These are phyloP conservation scores for Macrobrachium rosenbergii DNA, from an alignment of 1,140 invertebrate species.

Conservation along the genomic window DNA sequence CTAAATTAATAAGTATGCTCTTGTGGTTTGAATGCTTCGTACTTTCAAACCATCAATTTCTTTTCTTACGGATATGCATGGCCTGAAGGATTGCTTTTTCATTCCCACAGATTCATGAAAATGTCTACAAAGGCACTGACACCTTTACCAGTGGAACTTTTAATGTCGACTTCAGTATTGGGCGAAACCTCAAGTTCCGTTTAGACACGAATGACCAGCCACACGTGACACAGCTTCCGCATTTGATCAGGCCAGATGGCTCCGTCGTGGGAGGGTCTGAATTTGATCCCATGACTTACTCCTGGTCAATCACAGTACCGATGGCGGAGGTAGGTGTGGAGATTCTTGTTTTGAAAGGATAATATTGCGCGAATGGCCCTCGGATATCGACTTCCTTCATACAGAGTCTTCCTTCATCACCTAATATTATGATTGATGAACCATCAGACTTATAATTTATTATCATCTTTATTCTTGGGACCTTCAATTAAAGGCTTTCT, in stretches of 20 bases:
- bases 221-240: slow-evolving; percentile 3
- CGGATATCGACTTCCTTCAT: background rate
- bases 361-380: too few relatives aligned
- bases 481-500: too few relatives aligned
- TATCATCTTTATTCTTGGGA: too few relatives aligned
- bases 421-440: too few relatives aligned
- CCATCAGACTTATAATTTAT: too few relatives aligned
- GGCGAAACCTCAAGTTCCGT: slow-evolving; percentile 23
- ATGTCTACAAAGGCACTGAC: slow-evolving; percentile 23
- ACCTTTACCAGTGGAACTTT: background rate
- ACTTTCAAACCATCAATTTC: background rate
- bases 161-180: slow-evolving; percentile 48
- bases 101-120: slow-evolving; percentile 36
- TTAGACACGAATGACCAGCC: slow-evolving; percentile 31
- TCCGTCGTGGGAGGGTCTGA: slow-evolving; percentile 4
- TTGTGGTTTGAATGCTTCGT: too few relatives aligned
- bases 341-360: too few relatives aligned
- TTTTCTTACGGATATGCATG: background rate
- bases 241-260: slow-evolving; percentile 24
- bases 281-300: slow-evolving; percentile 32
- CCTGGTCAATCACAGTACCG: slow-evolving; percentile 40
- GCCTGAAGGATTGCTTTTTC: background rate
- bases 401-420: background rate
- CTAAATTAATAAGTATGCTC: too few relatives aligned
- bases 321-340: slow-evolving; percentile 39